Evolutionary conservation across 2,888 invertebrate species (phyloP), one percentile per base, ranked within the genome.

Genomic region (Melipona bicolor): DNA sequence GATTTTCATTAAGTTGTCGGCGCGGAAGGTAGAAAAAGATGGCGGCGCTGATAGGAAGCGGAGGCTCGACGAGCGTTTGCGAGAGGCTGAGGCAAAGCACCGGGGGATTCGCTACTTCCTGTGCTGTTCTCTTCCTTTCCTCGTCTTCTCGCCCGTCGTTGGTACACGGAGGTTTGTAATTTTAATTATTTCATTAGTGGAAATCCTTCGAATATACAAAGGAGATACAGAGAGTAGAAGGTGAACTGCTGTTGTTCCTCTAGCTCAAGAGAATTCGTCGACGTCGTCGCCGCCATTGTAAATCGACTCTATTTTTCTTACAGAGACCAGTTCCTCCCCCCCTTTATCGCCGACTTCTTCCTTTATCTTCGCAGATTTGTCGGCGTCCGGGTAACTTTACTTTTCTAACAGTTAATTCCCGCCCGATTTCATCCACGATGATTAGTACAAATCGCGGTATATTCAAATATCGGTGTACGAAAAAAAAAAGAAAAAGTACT

Each of bases 161-260:
- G 74, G 69, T 81, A 67, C 74, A 77, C 79, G 72, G 81, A 84
- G 87, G 88, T 89, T 88, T 89, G 89, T 89, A 89, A 89, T 89
- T 89, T 89, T 89, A 89, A 89, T 89, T 89, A 89, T 88, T 89
- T 89, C 89, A 88, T 89, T 89, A 89, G 86, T 79, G 88, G 84
- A 89, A 89, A 89, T 89, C 89, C 89, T 87, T 88, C 83, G 83
- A 86, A 88, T 87, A 89, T 88, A 88, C 86, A 89, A 89, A 87
- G 84, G 79, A 87, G 75, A 84, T 81, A 83, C 77, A 72, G 76
- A 32, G 43, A 79, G 79, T 82, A 71, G 79, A 62, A 84, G 85
- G 83, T 61, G 80, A 82, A 82, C 36, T 65, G 56, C 56, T 77
- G 69, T 68, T 77, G 79, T 82, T 85, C 75, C 84, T 87, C 73